Base-by-base conservation (phyloP, 2,797 vertebrate species). In the Eremophila alpestris region DNA sequence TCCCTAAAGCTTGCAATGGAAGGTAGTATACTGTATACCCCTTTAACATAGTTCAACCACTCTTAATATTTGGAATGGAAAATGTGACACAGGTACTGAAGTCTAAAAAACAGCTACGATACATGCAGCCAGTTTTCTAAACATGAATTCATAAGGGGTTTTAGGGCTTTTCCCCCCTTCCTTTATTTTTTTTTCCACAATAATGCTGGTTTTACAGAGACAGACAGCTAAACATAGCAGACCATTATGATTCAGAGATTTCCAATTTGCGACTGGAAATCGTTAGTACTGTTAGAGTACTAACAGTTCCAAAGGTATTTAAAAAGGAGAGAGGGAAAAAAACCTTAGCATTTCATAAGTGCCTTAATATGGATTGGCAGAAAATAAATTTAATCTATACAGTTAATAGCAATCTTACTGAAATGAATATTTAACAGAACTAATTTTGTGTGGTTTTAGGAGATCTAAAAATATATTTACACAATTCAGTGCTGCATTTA, bases 51-150 rank as follows among this genome's bases (percentile, higher is more conserved):
- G 22, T 51, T 92, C 86, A 93, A 70, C 75, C 65, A 70, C 48
- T 64, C 87, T 64, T 58, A 92, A 2, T 52, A 69, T 68, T 64
- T 58, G 41, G 79, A 96, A 93, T 92, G 91, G 95, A 96, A 96
- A 97, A 91, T 96, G 55, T 96, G 93, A 95, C 84, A 94, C 80
- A 88, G 80, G 85, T 93, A 73, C 49, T 34, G 73, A 91, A 52
- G 81, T 88, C 93, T 94, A 81, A 90, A 92, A 94, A 93, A 29
- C 65, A 90, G 84, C 81, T 41, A 75, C 3, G 0, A 88, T 29
- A 48, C 63, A 86, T 67, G 76, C 21, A 49, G 89, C 84, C 93
- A 92, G 84, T 87, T 88, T 87, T 87, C 90, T 93, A 94, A 97
- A 96, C 91, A 89, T 52, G 59, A 92, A 83, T 52, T 78, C 40